Percentiles rank a stretch among this genome's conserved stretches.
These are phyloP conservation scores for Taxidea taxus DNA, from an alignment of 2,113 vertebrate genomes.

Conservation along the genomic window DNA sequence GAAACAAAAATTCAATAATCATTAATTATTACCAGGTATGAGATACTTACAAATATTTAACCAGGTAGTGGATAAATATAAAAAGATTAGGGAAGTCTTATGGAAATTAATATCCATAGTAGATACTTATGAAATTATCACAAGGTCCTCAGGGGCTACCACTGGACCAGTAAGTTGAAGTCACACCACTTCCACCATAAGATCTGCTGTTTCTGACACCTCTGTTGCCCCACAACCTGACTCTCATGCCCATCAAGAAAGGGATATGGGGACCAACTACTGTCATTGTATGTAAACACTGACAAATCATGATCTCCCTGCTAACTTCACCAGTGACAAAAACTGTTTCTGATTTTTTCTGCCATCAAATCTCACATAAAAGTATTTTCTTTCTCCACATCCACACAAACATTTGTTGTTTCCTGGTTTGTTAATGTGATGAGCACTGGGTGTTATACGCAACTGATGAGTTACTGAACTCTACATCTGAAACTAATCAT, in stretches of 20 bases:
- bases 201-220: accelerated
- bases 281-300: not conserved
- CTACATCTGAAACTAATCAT: not conserved
- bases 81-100: not conserved
- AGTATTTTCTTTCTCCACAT: not conserved
- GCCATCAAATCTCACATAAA: not conserved
- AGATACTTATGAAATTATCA: not conserved
- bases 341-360: not conserved
- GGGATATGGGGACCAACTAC: not conserved
- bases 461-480: not conserved
- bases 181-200: not conserved
- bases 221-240: not conserved
- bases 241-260: not conserved
- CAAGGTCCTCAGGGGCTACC: not conserved
- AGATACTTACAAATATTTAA: not conserved
- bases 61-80: not conserved
- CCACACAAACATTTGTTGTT: not conserved
- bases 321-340: not conserved
- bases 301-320: not conserved
- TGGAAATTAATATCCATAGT: not conserved
- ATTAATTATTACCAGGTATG: not conserved
- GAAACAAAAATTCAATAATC: not conserved
- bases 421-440: not conserved
- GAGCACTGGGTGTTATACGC: not conserved
- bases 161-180: not conserved